Percentiles rank a stretch among this genome's conserved stretches.
These are phyloP conservation scores for Corythoichthys haematopterus DNA, from an alignment of 2,113 vertebrate genomes.

Conservation along the genomic window DNA sequence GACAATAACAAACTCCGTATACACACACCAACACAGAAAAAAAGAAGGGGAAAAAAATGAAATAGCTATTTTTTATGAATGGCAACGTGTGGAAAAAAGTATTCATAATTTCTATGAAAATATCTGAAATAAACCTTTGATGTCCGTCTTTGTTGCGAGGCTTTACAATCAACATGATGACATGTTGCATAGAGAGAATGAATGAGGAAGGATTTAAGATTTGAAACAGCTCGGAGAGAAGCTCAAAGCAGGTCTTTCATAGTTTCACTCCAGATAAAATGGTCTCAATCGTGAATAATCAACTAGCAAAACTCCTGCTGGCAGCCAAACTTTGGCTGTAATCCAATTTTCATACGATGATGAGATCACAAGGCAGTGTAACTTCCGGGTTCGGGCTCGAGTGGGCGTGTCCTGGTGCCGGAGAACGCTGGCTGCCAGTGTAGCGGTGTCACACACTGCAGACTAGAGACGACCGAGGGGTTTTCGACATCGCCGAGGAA, in stretches of 20 bases:
- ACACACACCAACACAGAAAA: too few relatives aligned
- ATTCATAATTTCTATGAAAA: background rate
- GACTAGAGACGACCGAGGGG: constrained; percentile 26
- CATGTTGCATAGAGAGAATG: too few relatives aligned
- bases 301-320: background rate
- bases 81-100: background rate
- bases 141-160: background rate
- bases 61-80: background rate
- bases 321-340: background rate
- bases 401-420: constrained; percentile 64
- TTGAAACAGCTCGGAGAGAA: too few relatives aligned
- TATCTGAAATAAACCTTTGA: too few relatives aligned
- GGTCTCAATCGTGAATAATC: background rate
- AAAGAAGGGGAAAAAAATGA: too few relatives aligned
- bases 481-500: constrained; percentile 26
- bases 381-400: constrained; percentile 59
- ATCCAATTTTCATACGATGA: constrained; percentile 15
- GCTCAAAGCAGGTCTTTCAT: too few relatives aligned
- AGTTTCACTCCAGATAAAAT: too few relatives aligned
- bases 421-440: constrained; percentile 38
- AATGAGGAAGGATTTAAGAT: too few relatives aligned
- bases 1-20: too few relatives aligned
- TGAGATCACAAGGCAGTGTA: constrained; percentile 35
- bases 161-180: too few relatives aligned
- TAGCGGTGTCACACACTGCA: constrained; percentile 43